These are phyloP conservation scores for Sebastes taczanowskii DNA, from an alignment of 2,797 vertebrate genomes.

Conservation along the genomic window DNA sequence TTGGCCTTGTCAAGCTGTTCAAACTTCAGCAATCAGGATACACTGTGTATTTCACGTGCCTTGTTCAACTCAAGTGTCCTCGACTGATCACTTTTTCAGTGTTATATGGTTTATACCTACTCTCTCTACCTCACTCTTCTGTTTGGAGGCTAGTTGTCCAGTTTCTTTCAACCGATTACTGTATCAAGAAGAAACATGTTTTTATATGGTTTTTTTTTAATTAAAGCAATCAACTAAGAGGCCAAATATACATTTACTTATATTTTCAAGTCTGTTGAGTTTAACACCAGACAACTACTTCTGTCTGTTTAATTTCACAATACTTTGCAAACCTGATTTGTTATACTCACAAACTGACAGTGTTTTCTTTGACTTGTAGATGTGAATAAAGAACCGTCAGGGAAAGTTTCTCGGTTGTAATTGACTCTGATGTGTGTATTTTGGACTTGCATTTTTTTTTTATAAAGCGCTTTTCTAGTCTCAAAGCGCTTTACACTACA, in stretches of 20 bases:
- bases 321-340: background rate
- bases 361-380: background rate
- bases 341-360: background rate
- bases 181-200: background rate
- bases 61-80: constrained; percentile 19
- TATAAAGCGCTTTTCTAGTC: no score
- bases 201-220: background rate
- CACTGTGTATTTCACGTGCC: constrained; percentile 10
- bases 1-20: background rate
- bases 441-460: no score
- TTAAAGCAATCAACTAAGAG: background rate
- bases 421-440: no score
- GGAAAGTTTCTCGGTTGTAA: background rate
- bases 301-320: background rate
- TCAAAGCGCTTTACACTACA: no score
- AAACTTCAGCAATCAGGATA: background rate
- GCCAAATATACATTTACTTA: background rate
- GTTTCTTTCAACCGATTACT: background rate
- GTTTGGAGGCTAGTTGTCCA: background rate
- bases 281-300: background rate
- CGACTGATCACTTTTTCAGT: background rate
- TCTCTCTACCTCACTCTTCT: constrained; percentile 15
- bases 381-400: constrained; percentile 8
- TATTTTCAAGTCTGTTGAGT: background rate
- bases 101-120: background rate